phyloP scores from a whole-genome alignment of 2,888 invertebrate genomes.

The Chloromyia formosa region DNA sequence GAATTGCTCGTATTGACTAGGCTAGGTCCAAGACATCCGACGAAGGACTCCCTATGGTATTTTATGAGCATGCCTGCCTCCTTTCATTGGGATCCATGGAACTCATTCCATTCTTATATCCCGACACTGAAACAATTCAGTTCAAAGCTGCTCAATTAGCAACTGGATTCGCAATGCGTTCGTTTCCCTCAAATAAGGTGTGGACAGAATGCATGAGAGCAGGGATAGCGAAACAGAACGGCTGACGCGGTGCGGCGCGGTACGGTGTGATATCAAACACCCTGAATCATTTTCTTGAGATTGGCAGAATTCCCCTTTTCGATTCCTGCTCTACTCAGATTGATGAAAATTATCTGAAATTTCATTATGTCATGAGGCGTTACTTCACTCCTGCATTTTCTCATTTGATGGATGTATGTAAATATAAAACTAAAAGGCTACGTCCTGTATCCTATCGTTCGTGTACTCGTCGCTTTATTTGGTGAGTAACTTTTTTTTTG shows the following conservation, averaged over 20 bases:
- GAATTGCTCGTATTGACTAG: not conserved
- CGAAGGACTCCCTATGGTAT: not conserved
- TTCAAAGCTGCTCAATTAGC: slow-evolving; percentile 37
- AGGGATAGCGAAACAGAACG: not conserved
- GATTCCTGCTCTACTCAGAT: slow-evolving; percentile 16
- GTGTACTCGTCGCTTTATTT: not conserved
- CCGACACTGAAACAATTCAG: not conserved
- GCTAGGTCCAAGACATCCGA: not conserved
- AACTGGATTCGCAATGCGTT: slow-evolving; percentile 1
- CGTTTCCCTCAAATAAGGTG: not conserved
- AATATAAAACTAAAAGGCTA: slow-evolving; percentile 42
- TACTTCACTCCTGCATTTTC: slow-evolving; percentile 31
- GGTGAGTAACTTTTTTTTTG: not conserved
- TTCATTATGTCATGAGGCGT: slow-evolving; percentile 43
- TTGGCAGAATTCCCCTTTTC: not conserved
- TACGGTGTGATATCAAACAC: not conserved
- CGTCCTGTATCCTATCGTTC: not conserved
- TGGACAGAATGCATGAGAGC: not conserved
- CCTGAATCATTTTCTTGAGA: slow-evolving; percentile 12
- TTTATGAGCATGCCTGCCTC: not conserved
- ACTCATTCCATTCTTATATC: not conserved
- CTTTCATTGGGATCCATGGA: not conserved
- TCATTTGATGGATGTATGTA: slow-evolving; percentile 41
- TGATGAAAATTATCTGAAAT: slow-evolving; percentile 42
- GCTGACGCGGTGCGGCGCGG: too few species aligned